phyloP scores from a whole-genome alignment of 2,888 invertebrate genomes.

The Chrysolina americana region DNA sequence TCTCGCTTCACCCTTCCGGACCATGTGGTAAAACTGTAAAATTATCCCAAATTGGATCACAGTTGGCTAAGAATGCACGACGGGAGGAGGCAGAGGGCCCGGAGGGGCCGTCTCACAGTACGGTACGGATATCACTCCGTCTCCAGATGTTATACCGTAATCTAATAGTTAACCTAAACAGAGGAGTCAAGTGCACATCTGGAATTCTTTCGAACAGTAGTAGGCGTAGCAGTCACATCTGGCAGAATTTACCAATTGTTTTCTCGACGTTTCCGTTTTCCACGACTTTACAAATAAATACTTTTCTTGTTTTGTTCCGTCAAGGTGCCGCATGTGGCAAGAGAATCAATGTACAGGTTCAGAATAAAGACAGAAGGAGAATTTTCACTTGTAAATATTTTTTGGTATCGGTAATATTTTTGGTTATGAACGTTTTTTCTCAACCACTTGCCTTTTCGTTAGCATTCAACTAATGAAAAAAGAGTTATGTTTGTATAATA shows the following conservation, averaged over 20 bases:
- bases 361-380: neutral
- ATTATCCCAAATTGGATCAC: constrained; percentile 46
- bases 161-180: constrained; percentile 63
- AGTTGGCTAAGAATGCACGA: constrained; percentile 18
- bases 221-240: constrained; percentile 54
- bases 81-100: constrained; percentile 21
- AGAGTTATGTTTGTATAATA: too few species aligned
- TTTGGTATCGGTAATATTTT: too few species aligned
- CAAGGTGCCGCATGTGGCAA: constrained; percentile 31
- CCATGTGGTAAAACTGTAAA: constrained; percentile 49
- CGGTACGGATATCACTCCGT: constrained; percentile 44
- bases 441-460: too few species aligned
- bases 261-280: constrained; percentile 53
- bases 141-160: constrained; percentile 62
- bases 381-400: too few species aligned
- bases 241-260: constrained; percentile 52
- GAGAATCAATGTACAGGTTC: constrained; percentile 12
- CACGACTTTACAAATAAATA: constrained; percentile 31
- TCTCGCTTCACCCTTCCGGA: constrained; percentile 47
- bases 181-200: constrained; percentile 64
- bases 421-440: too few species aligned
- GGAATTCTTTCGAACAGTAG: constrained; percentile 60
- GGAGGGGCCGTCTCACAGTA: constrained; percentile 29
- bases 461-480: too few species aligned
- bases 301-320: constrained; percentile 33